A percentile compares a stretch with the other conserved stretches of the same genome.
Evolutionary conservation across 2,888 invertebrate species (phyloP).

Genomic region (Leptinotarsa juncta): DNA sequence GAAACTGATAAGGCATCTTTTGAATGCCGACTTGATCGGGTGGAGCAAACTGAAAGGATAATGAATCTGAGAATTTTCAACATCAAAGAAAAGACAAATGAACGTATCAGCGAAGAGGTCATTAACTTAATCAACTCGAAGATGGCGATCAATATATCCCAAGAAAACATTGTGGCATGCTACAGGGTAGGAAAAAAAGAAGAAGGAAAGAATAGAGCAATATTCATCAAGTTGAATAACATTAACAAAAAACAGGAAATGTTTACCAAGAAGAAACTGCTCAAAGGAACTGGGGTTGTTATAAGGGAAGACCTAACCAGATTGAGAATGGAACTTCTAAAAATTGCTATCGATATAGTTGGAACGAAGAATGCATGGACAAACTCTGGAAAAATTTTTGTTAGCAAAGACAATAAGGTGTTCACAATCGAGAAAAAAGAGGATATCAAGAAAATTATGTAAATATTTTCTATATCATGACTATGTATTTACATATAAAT

Average conservation of each 20-base stretch:
- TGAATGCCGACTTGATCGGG: not conserved
- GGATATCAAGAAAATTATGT: not conserved
- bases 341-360: not conserved
- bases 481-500: not conserved
- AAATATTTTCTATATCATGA: not conserved
- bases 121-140: not conserved
- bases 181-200: conserved; percentile 2
- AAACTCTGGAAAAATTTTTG: not conserved
- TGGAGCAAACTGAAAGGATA: not conserved
- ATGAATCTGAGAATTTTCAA: not conserved
- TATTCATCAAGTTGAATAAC: not conserved
- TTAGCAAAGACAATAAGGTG: conserved; percentile 1
- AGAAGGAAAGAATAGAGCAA: not conserved
- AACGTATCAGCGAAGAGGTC: conserved; percentile 8
- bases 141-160: conserved; percentile 1
- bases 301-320: not conserved
- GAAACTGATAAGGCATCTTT: not conserved
- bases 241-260: not conserved
- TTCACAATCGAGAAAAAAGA: no score
- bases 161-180: not conserved
- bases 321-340: not conserved
- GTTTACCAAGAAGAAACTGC: not conserved
- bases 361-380: not conserved
- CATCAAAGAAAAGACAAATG: not conserved
- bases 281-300: not conserved